phyloP scores from a whole-genome alignment of 2,888 invertebrate genomes.

The Megaustenia siamemsis region DNA sequence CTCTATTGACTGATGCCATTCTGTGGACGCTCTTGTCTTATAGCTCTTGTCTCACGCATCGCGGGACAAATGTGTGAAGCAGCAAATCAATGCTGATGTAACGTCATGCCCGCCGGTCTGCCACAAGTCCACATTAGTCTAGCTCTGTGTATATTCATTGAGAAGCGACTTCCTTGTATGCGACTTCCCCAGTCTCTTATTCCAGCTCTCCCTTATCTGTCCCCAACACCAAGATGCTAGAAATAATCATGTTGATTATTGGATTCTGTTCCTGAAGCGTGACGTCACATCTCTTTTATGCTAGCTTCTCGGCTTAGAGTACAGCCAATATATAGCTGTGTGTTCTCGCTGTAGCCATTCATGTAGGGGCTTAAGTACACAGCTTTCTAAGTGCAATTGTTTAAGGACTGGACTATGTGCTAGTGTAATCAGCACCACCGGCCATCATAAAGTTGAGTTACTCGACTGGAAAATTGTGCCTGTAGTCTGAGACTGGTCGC shows the following conservation, averaged over 20 bases:
- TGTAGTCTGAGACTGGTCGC: too few relatives aligned
- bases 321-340: too few relatives aligned
- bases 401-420: too few relatives aligned
- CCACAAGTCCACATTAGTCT: neutral
- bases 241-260: neutral
- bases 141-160: neutral
- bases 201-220: neutral
- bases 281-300: neutral
- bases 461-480: too few relatives aligned
- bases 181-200: neutral
- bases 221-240: neutral
- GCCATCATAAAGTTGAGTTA: too few relatives aligned
- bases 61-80: neutral
- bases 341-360: too few relatives aligned
- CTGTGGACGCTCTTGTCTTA: neutral
- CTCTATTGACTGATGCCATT: neutral
- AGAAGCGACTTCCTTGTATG: too few relatives aligned
- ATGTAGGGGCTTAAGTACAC: too few relatives aligned
- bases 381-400: too few relatives aligned
- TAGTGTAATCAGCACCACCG: too few relatives aligned
- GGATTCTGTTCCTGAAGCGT: neutral
- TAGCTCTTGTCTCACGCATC: conserved; percentile 7
- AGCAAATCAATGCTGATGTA: neutral
- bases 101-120: neutral
- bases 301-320: neutral